Conservation (phyloP, 2,113 vertebrate species). For the Myotis yumanensis region DNA sequence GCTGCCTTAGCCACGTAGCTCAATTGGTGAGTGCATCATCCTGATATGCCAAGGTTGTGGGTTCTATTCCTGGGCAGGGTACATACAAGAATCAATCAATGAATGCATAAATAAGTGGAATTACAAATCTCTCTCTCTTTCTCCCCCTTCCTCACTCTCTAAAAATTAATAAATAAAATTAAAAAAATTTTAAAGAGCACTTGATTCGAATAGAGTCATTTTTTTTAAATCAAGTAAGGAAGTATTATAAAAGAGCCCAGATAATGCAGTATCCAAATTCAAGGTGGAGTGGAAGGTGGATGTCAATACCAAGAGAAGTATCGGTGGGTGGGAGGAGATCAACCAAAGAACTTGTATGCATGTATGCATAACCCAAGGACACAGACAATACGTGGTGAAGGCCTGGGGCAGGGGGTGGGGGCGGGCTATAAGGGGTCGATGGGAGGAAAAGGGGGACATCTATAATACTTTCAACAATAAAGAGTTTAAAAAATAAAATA, state of each 20-base stretch:
- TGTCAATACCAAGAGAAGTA: not conserved
- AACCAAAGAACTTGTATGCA: too few species aligned
- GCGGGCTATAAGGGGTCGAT: too few species aligned
- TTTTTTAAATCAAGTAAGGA: not conserved
- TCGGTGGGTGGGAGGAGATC: not conserved
- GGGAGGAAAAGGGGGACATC: too few species aligned
- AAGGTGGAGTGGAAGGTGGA: not conserved
- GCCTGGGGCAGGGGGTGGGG: too few species aligned
- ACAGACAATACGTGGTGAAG: too few species aligned
- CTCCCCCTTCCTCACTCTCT: not conserved
- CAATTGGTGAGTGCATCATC: not conserved
- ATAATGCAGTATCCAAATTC: not conserved
- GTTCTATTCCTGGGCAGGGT: not conserved
- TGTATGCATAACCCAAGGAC: too few species aligned
- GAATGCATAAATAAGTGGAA: not conserved
- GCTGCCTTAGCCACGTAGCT: not conserved
- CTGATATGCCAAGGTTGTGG: too few species aligned
- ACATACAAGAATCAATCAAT: not conserved
- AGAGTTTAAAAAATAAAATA: too few species aligned
- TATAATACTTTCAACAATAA: too few species aligned
- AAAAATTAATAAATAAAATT: not conserved
- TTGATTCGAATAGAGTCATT: not conserved
- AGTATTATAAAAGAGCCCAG: not conserved
- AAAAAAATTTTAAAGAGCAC: not conserved
- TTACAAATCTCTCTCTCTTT: not conserved